Evolutionary conservation across 2,888 invertebrate species (phyloP).

Genomic region (Craniophora ligustri): DNA sequence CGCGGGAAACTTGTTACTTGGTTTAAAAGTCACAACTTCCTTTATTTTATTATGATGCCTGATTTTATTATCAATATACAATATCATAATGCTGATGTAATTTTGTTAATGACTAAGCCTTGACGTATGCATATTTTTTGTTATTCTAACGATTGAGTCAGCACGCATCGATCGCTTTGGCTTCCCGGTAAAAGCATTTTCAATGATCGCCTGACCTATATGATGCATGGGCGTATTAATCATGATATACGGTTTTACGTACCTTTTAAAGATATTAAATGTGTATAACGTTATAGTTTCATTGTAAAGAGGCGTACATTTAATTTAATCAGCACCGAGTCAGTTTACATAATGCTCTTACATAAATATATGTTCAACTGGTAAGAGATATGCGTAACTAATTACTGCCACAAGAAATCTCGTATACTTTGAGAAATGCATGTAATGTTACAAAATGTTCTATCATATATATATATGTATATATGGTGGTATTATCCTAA

Average conservation of each 20-base stretch:
- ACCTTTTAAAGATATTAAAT: conserved; percentile 8
- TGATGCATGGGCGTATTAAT: conserved; percentile 40
- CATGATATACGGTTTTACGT: conserved; percentile 14
- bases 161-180: conserved; percentile 53
- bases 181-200: conserved; percentile 62
- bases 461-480: no score
- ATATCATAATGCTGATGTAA: conserved; percentile 50
- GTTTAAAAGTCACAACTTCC: conserved; percentile 26
- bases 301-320: conserved; percentile 30
- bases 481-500: no score
- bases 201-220: conserved; percentile 46
- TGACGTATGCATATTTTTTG: conserved; percentile 46
- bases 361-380: conserved; percentile 79
- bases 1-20: conserved; percentile 41
- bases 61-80: conserved; percentile 50
- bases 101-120: conserved; percentile 47
- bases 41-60: conserved; percentile 34
- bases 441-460: no score
- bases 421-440: not conserved
- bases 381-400: conserved; percentile 72
- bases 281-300: conserved; percentile 25
- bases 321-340: conserved; percentile 55
- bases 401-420: conserved; percentile 59
- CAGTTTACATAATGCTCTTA: conserved; percentile 80
- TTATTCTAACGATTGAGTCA: conserved; percentile 72